Evolutionary conservation across 2,113 vertebrate genomes (phyloP).

Genomic region (Lophotis ruficrista): DNA sequence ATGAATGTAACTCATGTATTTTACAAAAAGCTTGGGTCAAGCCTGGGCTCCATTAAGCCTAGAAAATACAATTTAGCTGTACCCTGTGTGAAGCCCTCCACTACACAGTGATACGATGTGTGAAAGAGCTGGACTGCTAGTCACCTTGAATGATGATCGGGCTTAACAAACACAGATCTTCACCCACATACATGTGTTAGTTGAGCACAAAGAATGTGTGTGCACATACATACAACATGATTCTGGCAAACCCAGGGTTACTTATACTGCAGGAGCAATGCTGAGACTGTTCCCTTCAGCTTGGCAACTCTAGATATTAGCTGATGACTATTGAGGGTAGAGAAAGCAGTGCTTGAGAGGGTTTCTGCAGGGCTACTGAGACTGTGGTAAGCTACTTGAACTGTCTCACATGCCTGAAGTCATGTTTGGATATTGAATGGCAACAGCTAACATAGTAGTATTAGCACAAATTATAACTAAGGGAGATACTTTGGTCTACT

Average conservation of each 20-base stretch:
- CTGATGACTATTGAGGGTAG: background rate
- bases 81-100: background rate
- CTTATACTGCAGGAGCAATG: background rate
- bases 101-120: no score
- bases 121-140: background rate
- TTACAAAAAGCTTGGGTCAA: background rate
- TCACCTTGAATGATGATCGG: background rate
- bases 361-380: background rate
- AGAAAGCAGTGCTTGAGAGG: background rate
- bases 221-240: rapidly evolving
- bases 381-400: background rate
- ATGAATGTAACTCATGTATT: background rate
- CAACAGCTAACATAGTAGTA: background rate
- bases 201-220: background rate
- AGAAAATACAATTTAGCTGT: background rate
- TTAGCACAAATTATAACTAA: background rate
- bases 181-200: rapidly evolving
- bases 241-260: background rate
- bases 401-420: background rate
- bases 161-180: background rate
- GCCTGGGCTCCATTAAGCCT: background rate
- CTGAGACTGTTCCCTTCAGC: background rate
- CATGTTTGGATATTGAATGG: background rate
- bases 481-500: background rate
- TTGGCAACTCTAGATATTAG: background rate